Evolutionary conservation across 1,140 invertebrate genomes (phyloP).

Genomic region (Magallana angulata): DNA sequence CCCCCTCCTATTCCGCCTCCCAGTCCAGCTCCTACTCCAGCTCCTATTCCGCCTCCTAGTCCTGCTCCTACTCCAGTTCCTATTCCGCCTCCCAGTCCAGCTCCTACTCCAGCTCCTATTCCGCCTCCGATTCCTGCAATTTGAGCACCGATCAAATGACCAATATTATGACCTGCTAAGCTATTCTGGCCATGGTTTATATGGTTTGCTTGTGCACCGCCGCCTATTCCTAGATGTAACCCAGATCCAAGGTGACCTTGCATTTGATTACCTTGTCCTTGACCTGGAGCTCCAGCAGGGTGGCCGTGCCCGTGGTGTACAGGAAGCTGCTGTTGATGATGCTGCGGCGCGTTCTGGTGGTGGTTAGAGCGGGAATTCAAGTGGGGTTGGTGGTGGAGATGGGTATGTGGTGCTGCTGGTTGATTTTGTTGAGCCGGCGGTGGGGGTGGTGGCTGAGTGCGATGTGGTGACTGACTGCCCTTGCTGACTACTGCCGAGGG

Average conservation of each 20-base stretch:
- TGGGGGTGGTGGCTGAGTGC: neutral
- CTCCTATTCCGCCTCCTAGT: too few relatives aligned
- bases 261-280: neutral
- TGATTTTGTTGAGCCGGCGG: neutral
- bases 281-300: neutral
- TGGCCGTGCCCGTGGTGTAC: neutral
- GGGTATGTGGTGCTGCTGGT: neutral
- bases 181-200: neutral
- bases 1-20: neutral
- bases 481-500: slow-evolving; percentile 24
- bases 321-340: too few relatives aligned
- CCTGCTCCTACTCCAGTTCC: too few relatives aligned
- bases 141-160: too few relatives aligned
- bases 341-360: too few relatives aligned
- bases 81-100: too few relatives aligned
- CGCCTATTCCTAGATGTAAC: neutral
- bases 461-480: neutral
- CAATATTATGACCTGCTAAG: neutral
- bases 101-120: too few relatives aligned
- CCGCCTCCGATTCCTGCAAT: too few relatives aligned
- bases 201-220: neutral
- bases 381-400: neutral
- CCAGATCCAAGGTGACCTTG: neutral
- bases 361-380: too few relatives aligned
- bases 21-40: neutral